These are phyloP conservation scores for Hofmannophila pseudospretella DNA, from an alignment of 2,888 invertebrate species.

Conservation along the genomic window DNA sequence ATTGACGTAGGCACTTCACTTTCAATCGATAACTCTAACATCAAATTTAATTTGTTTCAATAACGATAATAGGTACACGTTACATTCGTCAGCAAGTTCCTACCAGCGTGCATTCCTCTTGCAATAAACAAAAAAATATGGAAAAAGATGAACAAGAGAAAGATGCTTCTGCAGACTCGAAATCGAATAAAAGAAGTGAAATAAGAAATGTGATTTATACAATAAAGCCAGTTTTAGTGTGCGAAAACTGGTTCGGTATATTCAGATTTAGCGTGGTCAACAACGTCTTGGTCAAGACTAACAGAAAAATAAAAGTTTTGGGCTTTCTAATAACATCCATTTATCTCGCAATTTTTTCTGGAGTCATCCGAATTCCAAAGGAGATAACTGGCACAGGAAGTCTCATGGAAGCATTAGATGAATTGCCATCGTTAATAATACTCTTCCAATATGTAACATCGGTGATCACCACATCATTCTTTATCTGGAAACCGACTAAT, in stretches of 20 bases:
- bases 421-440: conserved; percentile 28
- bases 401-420: conserved; percentile 23
- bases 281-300: conserved; percentile 23
- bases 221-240: conserved; percentile 25
- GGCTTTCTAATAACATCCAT: conserved; percentile 18
- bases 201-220: conserved; percentile 20
- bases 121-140: too few species aligned
- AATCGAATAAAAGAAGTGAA: conserved; percentile 11
- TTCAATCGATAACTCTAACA: background rate
- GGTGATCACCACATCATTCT: conserved; percentile 24
- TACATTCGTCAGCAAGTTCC: too few species aligned
- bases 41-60: background rate
- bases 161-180: background rate
- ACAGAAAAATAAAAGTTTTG: conserved; percentile 27
- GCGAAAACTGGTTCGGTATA: conserved; percentile 41
- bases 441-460: conserved; percentile 32
- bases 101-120: too few species aligned
- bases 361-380: conserved; percentile 16
- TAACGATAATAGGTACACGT: too few species aligned
- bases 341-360: conserved; percentile 18
- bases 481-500: conserved; percentile 27
- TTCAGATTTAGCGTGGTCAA: conserved; percentile 32
- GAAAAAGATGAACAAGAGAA: background rate
- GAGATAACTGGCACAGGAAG: conserved; percentile 13
- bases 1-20: background rate